Percentiles rank a stretch among this genome's conserved stretches.
These are phyloP conservation scores for Parotia lawesii DNA, from an alignment of 2,113 vertebrate genomes.

Conservation along the genomic window DNA sequence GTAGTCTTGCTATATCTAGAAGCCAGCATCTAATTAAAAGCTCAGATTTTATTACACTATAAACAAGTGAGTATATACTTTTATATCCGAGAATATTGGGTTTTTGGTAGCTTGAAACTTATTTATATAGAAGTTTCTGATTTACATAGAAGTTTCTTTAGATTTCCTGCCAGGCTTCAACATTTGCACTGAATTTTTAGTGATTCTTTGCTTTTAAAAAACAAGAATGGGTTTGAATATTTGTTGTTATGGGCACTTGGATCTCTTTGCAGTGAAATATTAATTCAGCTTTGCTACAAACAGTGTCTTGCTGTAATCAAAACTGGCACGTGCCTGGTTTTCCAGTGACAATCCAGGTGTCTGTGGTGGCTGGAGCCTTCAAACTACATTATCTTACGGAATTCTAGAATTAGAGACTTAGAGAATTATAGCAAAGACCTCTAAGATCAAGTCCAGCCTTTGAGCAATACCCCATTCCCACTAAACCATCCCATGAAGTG, in stretches of 20 bases:
- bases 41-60: background rate
- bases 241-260: background rate
- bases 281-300: background rate
- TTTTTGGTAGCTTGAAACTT: background rate
- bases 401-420: background rate
- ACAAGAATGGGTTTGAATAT: background rate
- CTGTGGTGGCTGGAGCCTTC: background rate
- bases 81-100: background rate
- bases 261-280: background rate
- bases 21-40: background rate
- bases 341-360: background rate
- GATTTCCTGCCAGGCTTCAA: background rate
- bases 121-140: background rate
- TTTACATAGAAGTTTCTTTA: background rate
- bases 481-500: background rate
- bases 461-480: background rate
- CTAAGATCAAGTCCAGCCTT: background rate
- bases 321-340: rapidly evolving
- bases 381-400: rapidly evolving
- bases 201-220: background rate
- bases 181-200: background rate
- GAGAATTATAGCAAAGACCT: background rate
- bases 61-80: background rate
- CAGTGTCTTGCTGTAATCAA: rapidly evolving
- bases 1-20: background rate